Conservation (phyloP, 2,888 invertebrate species). For the Elysia crispata region DNA sequence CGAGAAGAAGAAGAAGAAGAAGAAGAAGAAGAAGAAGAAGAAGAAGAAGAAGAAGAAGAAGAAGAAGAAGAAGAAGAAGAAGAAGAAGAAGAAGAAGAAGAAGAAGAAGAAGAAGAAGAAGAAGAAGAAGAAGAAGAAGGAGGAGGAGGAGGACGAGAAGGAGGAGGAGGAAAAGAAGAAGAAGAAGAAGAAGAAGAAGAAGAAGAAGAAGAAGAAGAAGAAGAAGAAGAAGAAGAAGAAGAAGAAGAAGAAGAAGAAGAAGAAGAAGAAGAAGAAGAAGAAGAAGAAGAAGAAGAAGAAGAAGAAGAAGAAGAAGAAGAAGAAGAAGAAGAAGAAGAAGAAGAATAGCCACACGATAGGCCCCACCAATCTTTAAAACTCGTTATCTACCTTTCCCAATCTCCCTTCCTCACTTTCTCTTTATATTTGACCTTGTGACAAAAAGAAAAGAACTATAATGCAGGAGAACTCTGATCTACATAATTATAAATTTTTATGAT, state of each 20-base stretch:
- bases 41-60: not conserved
- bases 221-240: constrained; percentile 11
- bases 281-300: not conserved
- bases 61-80: not conserved
- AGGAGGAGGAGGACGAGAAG: not conserved
- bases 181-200: not conserved
- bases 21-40: constrained; percentile 2
- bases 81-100: not conserved
- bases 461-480: too few relatives aligned
- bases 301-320: too few relatives aligned
- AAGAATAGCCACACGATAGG: too few relatives aligned
- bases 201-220: not conserved
- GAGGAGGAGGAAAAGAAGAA: not conserved
- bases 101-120: not conserved
- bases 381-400: too few relatives aligned
- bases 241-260: not conserved
- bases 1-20: not conserved
- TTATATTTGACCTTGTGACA: too few relatives aligned
- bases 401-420: too few relatives aligned
- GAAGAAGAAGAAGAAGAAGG: not conserved
- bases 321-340: too few relatives aligned
- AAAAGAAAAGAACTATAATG: too few relatives aligned
- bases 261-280: not conserved
- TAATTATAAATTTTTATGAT: too few relatives aligned
- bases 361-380: too few relatives aligned